These are phyloP conservation scores for Ctenodactylus gundi DNA, from an alignment of 2,113 vertebrate species.

Conservation along the genomic window DNA sequence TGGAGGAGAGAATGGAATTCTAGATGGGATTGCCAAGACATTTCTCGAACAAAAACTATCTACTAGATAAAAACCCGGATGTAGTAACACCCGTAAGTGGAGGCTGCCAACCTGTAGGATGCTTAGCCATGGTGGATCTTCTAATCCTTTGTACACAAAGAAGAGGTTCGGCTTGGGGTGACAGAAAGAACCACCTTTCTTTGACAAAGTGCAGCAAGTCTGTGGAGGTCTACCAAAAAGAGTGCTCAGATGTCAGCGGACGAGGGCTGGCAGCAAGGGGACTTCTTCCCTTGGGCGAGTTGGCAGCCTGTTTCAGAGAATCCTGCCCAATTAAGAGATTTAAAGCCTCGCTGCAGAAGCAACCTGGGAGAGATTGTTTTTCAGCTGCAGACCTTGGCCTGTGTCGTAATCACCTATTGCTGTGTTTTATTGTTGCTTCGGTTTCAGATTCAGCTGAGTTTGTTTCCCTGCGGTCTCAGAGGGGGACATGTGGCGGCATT, in stretches of 20 bases:
- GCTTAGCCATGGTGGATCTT: neutral
- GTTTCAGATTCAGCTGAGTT: neutral
- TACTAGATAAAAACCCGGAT: slow-evolving; percentile 37
- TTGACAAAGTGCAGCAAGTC: neutral
- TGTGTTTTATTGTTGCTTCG: neutral
- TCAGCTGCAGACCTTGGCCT: neutral
- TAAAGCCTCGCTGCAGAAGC: neutral
- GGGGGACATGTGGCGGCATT: neutral
- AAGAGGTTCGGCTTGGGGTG: neutral
- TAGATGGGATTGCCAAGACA: slow-evolving; percentile 37
- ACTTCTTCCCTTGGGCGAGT: neutral
- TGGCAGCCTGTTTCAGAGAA: neutral
- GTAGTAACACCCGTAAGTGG: neutral
- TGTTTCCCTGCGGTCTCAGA: neutral
- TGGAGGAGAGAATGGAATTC: slow-evolving; percentile 46
- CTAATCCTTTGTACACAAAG: neutral
- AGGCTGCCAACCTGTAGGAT: neutral
- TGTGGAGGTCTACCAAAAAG: neutral
- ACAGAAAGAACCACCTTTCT: neutral
- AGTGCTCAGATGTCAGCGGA: neutral
- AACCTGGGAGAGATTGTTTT: neutral
- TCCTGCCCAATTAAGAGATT: neutral
- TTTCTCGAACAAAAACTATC: slow-evolving; percentile 47
- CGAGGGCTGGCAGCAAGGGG: neutral
- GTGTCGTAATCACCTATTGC: neutral